Conservation (phyloP, 1,140 invertebrate genomes). For the Saccostrea echinata region DNA sequence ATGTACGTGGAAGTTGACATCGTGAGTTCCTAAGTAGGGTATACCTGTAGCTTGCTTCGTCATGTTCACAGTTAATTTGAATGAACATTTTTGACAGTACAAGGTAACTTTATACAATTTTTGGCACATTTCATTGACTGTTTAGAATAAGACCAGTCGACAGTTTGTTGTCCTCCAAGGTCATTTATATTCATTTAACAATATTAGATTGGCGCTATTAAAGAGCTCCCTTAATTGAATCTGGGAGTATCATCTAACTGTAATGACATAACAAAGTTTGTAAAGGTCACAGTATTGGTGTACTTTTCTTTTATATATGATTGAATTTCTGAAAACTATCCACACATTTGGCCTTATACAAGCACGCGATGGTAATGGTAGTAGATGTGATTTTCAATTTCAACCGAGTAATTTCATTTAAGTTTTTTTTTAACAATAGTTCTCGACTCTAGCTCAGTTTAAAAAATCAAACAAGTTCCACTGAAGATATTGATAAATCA, state of each 20-base stretch:
- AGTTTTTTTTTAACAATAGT: no score
- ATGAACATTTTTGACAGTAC: slow-evolving; percentile 13
- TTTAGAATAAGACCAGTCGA: background rate
- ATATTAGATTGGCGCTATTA: slow-evolving; percentile 10
- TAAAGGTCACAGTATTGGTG: no score
- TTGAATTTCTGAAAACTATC: no score
- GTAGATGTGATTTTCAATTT: no score
- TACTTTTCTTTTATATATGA: no score
- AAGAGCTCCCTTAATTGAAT: background rate
- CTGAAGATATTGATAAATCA: no score
- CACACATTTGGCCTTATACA: no score
- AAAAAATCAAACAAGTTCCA: no score
- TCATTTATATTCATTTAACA: background rate
- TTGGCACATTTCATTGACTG: slow-evolving; percentile 25
- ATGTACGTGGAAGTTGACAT: background rate
- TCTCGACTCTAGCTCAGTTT: no score
- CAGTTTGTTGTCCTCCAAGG: background rate
- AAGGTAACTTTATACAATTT: background rate
- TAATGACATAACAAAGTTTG: background rate
- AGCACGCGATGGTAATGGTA: no score
- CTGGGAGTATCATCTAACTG: background rate
- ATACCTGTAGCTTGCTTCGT: background rate
- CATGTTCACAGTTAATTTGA: slow-evolving; percentile 17
- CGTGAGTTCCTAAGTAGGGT: background rate
- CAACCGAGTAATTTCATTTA: no score